Conservation (phyloP, 2,888 invertebrate genomes). For the Cryptocephalus moraei region DNA sequence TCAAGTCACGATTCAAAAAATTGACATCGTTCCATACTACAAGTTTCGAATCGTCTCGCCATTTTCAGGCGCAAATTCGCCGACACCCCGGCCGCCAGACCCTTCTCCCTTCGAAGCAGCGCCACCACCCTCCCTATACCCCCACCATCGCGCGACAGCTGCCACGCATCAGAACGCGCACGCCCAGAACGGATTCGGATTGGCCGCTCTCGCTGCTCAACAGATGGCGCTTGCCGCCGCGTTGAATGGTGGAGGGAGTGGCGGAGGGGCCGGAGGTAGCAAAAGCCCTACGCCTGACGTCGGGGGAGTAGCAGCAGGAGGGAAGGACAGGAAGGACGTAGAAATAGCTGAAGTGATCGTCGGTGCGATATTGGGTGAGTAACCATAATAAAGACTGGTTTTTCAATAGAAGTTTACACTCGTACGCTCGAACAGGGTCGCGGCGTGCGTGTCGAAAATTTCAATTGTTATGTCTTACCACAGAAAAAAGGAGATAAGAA, state of each 20-base stretch:
- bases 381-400: background rate
- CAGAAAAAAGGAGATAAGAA: no score
- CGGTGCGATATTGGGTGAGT: constrained; percentile 85
- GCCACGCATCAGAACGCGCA: constrained; percentile 66
- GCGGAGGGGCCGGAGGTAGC: constrained; percentile 46
- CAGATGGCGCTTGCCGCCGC: constrained; percentile 42
- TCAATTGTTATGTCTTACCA: no score
- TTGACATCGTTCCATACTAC: background rate
- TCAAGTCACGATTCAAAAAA: background rate
- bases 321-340: constrained; percentile 80
- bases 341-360: constrained; percentile 95
- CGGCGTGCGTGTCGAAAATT: no score
- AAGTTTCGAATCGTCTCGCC: background rate
- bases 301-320: constrained; percentile 53
- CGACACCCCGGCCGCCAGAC: constrained; percentile 47
- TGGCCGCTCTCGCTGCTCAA: constrained; percentile 54
- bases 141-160: constrained; percentile 66
- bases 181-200: constrained; percentile 78
- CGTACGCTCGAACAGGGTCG: no score
- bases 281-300: constrained; percentile 77
- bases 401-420: no score
- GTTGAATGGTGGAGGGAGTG: background rate
- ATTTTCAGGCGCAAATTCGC: constrained; percentile 49
- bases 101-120: constrained; percentile 53
- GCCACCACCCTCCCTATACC: constrained; percentile 55